Evolutionary conservation across 2,797 vertebrate species (phyloP).

Genomic region (Fratercula arctica): DNA sequence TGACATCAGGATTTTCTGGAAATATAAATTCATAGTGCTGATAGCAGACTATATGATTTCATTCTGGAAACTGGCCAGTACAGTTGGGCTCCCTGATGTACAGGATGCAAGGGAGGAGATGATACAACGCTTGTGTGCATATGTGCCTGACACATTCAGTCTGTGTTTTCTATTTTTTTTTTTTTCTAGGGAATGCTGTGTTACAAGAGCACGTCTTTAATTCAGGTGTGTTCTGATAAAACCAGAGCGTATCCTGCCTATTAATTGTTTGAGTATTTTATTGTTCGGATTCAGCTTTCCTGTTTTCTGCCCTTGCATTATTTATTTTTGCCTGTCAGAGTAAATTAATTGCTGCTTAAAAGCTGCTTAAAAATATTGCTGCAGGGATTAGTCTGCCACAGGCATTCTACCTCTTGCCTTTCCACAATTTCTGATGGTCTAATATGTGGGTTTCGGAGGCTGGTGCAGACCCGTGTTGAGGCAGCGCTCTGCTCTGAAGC

Average conservation of each 20-base stretch:
- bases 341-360: not conserved
- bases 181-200: not conserved
- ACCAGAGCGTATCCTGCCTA: not conserved
- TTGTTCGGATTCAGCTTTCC: not conserved
- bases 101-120: not conserved
- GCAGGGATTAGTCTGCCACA: not conserved
- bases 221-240: not conserved
- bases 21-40: constrained; percentile 21
- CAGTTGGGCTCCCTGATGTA: constrained; percentile 4
- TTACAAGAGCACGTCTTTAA: not conserved
- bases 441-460: not conserved
- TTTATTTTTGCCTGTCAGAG: not conserved
- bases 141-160: not conserved
- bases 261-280: not conserved
- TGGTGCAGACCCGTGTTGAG: not conserved
- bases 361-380: not conserved
- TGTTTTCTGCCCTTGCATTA: not conserved
- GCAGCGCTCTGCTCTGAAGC: not conserved
- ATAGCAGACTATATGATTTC: constrained; percentile 48
- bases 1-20: constrained; percentile 34
- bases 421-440: not conserved
- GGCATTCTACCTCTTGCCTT: not conserved
- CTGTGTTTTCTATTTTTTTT: not conserved
- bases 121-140: not conserved
- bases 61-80: constrained; percentile 20